A percentile compares a stretch with the other conserved stretches of the same genome.
Evolutionary conservation across 2,888 invertebrate species (phyloP).

Genomic region (Conus canariensis): DNA sequence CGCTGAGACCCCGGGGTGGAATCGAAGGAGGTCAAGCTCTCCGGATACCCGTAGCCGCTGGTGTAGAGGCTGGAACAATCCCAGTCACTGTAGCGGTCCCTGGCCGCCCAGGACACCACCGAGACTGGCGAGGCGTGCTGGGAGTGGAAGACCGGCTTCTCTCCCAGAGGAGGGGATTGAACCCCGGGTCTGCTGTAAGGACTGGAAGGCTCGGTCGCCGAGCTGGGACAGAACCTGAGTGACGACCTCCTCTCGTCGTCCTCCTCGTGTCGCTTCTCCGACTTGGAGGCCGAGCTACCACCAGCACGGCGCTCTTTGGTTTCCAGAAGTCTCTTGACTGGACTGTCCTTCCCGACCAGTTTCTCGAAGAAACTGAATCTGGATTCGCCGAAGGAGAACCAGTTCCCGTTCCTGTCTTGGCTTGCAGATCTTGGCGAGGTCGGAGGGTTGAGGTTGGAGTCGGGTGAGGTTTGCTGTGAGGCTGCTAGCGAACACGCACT

Average conservation of each 20-base stretch:
- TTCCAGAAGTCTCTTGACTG: constrained; percentile 11
- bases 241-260: background rate
- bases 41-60: constrained; percentile 7
- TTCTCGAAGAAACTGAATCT: constrained; percentile 23
- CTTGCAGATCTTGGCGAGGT: background rate
- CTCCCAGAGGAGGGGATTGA: background rate
- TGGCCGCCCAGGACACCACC: constrained; percentile 28
- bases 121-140: constrained; percentile 4
- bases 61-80: constrained; percentile 12
- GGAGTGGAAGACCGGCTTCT: constrained; percentile 10
- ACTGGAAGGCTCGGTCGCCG: background rate
- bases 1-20: constrained; percentile 34
- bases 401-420: constrained; percentile 16
- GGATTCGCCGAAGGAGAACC: constrained; percentile 37
- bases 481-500: background rate
- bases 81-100: constrained; percentile 41
- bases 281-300: background rate
- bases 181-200: constrained; percentile 5
- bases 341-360: constrained; percentile 34
- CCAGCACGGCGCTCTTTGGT: background rate
- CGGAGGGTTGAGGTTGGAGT: background rate
- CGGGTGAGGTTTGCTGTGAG: background rate
- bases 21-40: constrained; percentile 20
- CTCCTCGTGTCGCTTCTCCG: background rate
- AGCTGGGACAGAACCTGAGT: background rate